Evolutionary conservation across 2,113 vertebrate genomes (phyloP), one percentile per base, ranked within the genome.

Genomic region (Oncorhynchus masou): DNA sequence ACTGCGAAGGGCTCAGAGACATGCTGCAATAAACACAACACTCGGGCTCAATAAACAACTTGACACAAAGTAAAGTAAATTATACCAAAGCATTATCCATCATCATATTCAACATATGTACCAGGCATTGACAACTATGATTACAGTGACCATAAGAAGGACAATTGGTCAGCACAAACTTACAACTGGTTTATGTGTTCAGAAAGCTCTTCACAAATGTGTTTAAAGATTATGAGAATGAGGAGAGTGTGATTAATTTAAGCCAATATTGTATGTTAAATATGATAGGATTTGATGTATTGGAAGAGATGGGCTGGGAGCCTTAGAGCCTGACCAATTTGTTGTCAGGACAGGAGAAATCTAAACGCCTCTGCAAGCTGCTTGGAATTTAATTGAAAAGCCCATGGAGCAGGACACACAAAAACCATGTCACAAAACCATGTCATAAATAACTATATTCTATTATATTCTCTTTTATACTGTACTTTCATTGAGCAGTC

Each of bases 201-300:
- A 54, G 16, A 54, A 54, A 54, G 16, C 12, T 5, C 4, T 54
- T 54, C 16, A 19, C 5, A 1, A 54, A 19, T 19, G 19, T 54
- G 51, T 54, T 54, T 54, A 54, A 59, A 65, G 45, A 77, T 70
- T 54, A 60, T 75, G 68, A 75, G 39, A 81, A 82, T 79, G 24
- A 59, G 54, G 79, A 66, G 75, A 48, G 62, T 49, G 66, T 64
- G 78, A 84, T 83, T 85, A 82, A 11, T 87, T 83, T 83, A 79
- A 84, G 85, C 86, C 83, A 79, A 87, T 88, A 84, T 12, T 7
- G 49, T 51, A 72, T 73, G 80, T 77, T 84, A 74, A 81, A 81
- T 80, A 64, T 12, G 25, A 4, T 84, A 60, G 20, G n/a, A 60
- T n/a, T 60, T n/a, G n/a, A n/a, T n/a, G 59, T 22, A 62, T 62